phyloP scores from a whole-genome alignment of 2,888 invertebrate genomes.

The Philonicus albiceps region DNA sequence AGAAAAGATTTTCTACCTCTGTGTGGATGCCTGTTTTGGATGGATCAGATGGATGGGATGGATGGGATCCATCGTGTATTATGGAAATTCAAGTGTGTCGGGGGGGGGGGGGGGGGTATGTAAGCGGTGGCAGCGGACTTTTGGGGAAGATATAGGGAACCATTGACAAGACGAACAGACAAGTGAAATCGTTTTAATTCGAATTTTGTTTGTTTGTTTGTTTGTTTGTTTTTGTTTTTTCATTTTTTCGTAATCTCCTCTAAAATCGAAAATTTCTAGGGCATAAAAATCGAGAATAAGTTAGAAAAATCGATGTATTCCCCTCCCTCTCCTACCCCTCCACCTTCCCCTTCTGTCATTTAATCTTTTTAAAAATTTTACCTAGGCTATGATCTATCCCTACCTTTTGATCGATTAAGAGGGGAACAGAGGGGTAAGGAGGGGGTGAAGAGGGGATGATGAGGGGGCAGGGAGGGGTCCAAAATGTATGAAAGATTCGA shows the following conservation, averaged over 20 bases:
- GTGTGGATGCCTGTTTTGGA: too few relatives aligned
- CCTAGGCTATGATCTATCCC: too few relatives aligned
- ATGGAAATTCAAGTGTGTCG: too few relatives aligned
- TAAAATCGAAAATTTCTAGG: neutral
- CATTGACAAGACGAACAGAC: neutral
- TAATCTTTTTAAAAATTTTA: too few relatives aligned
- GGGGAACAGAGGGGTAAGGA: too few relatives aligned
- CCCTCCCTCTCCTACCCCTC: too few relatives aligned
- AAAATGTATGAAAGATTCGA: neutral
- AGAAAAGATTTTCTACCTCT: too few relatives aligned
- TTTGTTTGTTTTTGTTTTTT: neutral
- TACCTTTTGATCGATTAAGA: too few relatives aligned
- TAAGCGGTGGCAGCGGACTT: too few relatives aligned
- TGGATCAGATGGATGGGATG: neutral
- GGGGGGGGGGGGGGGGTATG: neutral
- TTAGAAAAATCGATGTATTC: neutral
- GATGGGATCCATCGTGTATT: neutral
- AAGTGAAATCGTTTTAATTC: slow-evolving; percentile 19
- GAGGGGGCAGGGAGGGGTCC: too few relatives aligned
- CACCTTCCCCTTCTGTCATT: too few relatives aligned
- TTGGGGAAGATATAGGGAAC: neutral
- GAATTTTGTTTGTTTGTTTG: neutral
- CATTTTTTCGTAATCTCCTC: neutral
- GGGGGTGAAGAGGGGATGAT: too few relatives aligned
- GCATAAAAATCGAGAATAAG: neutral